phyloP scores from a whole-genome alignment of 1,140 invertebrate genomes.

The Drosophila navojoa region DNA sequence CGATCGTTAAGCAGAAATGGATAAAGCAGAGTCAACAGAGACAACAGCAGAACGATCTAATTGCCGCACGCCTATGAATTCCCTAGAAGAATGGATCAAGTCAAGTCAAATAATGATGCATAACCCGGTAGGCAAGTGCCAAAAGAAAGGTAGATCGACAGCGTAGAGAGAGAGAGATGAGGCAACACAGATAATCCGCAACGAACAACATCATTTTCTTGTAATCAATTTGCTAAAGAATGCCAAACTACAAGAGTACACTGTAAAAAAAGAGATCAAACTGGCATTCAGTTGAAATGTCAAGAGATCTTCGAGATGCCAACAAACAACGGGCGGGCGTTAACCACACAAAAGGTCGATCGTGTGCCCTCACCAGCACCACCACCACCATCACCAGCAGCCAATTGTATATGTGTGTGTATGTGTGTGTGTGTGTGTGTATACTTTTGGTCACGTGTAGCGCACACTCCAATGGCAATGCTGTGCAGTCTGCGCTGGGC shows the following conservation, averaged over 20 bases:
- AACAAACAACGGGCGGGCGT: conserved; percentile 69
- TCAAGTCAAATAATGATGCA: conserved; percentile 77
- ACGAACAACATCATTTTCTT: conserved; percentile 69
- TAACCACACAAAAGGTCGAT: conserved; percentile 66
- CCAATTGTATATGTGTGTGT: conserved; percentile 31
- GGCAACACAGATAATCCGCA: conserved; percentile 60
- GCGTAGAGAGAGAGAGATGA: conserved; percentile 32
- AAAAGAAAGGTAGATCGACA: neutral
- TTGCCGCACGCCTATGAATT: conserved; percentile 39
- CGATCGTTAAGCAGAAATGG: conserved; percentile 34
- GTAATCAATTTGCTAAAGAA: conserved; percentile 58
- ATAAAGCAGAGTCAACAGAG: neutral
- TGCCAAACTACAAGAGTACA: conserved; percentile 6
- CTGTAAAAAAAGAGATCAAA: conserved; percentile 27
- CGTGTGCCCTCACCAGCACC: conserved; percentile 31
- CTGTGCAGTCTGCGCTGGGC: conserved; percentile 26
- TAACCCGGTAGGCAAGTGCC: conserved; percentile 48
- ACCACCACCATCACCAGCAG: conserved; percentile 7
- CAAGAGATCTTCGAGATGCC: conserved; percentile 43
- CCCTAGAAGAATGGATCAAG: conserved; percentile 22
- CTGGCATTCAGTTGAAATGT: conserved; percentile 38
- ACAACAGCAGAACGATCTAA: conserved; percentile 38
- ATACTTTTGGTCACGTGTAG: conserved; percentile 60
- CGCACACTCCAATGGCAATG: conserved; percentile 71
- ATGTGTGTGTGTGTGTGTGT: neutral